A percentile compares a stretch with the other conserved stretches of the same genome.
Evolutionary conservation across 2,888 invertebrate species (phyloP).

Genomic region (Stomorhina lunata): DNA sequence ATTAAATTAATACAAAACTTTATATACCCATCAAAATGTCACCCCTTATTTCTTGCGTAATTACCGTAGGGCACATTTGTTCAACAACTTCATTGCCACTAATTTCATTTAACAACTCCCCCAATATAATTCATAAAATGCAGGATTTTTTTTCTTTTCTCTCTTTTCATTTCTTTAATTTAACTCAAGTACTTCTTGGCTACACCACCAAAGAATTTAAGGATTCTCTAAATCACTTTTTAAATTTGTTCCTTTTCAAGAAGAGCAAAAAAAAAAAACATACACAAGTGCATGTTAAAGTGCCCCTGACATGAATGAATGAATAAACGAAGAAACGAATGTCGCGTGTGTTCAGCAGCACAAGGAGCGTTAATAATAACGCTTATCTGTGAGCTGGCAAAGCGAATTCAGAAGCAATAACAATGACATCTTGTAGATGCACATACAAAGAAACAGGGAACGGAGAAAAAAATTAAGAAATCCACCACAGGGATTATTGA

Average conservation of each 20-base stretch:
- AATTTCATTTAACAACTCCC: background rate
- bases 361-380: slow-evolving; percentile 76
- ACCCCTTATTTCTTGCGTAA: background rate
- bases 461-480: no score
- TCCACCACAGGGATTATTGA: background rate
- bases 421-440: background rate
- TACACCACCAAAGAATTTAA: slow-evolving; percentile 52
- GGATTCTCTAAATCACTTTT: slow-evolving; percentile 16
- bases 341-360: slow-evolving; percentile 64
- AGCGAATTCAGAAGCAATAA: slow-evolving; percentile 70
- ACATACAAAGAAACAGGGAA: background rate
- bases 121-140: background rate
- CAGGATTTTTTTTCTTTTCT: background rate
- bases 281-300: slow-evolving; percentile 29
- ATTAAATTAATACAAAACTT: no score
- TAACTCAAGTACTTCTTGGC: background rate
- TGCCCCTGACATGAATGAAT: slow-evolving; percentile 57
- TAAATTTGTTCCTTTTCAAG: background rate
- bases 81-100: background rate
- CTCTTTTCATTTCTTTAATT: background rate
- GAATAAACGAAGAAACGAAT: no score
- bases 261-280: no score
- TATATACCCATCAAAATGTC: background rate
- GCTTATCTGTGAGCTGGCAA: slow-evolving; percentile 71
- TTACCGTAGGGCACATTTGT: background rate